Conservation (phyloP, 2,797 vertebrate genomes). For the Odontamblyopus rebecca region DNA sequence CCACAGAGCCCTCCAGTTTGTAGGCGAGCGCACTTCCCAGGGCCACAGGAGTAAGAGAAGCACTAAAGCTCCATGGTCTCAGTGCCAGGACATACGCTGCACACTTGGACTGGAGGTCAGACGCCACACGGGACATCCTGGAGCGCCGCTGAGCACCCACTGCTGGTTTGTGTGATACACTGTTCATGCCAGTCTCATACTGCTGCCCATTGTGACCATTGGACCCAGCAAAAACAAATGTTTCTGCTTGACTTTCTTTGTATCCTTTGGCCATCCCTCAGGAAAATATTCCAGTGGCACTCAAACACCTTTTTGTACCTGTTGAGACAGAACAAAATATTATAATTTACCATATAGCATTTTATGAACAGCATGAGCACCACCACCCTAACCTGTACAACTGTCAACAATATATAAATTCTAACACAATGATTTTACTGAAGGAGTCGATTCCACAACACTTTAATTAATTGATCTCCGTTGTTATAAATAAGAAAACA, state of each 20-base stretch:
- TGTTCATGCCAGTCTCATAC: slow-evolving; percentile 52
- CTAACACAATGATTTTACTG: neutral
- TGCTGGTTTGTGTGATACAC: slow-evolving; percentile 17
- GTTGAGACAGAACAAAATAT: slow-evolving; percentile 8
- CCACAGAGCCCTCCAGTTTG: slow-evolving; percentile 85
- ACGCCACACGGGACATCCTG: slow-evolving; percentile 61
- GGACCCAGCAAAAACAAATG: slow-evolving; percentile 62
- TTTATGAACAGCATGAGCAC: neutral
- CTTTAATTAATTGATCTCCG: neutral
- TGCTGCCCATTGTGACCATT: slow-evolving; percentile 69
- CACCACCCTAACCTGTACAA: too few relatives aligned
- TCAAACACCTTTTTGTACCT: slow-evolving; percentile 52
- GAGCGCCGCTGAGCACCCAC: slow-evolving; percentile 39
- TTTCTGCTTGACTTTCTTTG: slow-evolving; percentile 69
- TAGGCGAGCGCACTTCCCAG: slow-evolving; percentile 93
- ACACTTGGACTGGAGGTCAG: slow-evolving; percentile 83
- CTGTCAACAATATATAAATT: neutral
- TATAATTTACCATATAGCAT: neutral
- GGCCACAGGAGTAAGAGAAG: slow-evolving; percentile 92
- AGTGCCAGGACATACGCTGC: slow-evolving; percentile 92
- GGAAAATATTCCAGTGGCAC: slow-evolving; percentile 26
- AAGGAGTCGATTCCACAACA: neutral
- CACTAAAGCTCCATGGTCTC: slow-evolving; percentile 96
- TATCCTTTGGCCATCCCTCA: slow-evolving; percentile 72
- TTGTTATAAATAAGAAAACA: too few relatives aligned